phyloP scores from a whole-genome alignment of 2,888 invertebrate genomes.

The Chymomyza fuscimana region DNA sequence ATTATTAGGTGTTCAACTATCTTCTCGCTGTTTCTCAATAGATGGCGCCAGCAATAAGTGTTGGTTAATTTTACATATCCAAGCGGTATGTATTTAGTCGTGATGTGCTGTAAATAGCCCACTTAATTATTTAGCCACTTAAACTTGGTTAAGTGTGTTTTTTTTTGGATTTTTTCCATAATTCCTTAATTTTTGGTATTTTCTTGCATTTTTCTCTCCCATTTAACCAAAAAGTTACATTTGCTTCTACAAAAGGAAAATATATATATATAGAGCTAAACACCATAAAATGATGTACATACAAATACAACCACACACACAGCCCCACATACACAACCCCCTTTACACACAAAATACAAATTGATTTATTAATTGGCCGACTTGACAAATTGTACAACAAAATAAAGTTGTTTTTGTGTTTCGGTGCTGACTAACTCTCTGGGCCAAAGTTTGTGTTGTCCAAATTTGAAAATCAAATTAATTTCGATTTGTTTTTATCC shows the following conservation, averaged over 20 bases:
- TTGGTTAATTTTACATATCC: too few relatives aligned
- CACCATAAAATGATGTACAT: slow-evolving; percentile 29
- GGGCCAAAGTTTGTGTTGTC: neutral
- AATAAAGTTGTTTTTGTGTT: slow-evolving; percentile 22
- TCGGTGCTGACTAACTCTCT: neutral
- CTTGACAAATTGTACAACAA: slow-evolving; percentile 52
- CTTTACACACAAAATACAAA: slow-evolving; percentile 17
- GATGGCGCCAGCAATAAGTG: too few relatives aligned
- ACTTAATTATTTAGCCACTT: too few relatives aligned
- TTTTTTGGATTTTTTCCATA: too few relatives aligned
- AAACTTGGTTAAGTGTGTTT: too few relatives aligned
- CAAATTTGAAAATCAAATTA: slow-evolving; percentile 53
- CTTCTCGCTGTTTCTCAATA: too few relatives aligned
- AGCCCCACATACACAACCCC: neutral
- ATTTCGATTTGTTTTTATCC: slow-evolving; percentile 62
- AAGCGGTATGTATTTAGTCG: too few relatives aligned
- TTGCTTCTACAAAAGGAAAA: slow-evolving; percentile 41
- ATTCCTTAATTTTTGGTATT: too few relatives aligned
- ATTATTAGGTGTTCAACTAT: too few relatives aligned
- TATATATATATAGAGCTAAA: slow-evolving; percentile 56
- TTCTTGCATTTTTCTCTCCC: slow-evolving; percentile 12
- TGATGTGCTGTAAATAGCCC: too few relatives aligned
- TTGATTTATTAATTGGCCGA: slow-evolving; percentile 70
- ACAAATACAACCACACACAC: neutral
- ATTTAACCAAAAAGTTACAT: slow-evolving; percentile 6